These are phyloP conservation scores for Eupithecia pulchellata DNA, from an alignment of 2,888 invertebrate genomes.

Conservation along the genomic window DNA sequence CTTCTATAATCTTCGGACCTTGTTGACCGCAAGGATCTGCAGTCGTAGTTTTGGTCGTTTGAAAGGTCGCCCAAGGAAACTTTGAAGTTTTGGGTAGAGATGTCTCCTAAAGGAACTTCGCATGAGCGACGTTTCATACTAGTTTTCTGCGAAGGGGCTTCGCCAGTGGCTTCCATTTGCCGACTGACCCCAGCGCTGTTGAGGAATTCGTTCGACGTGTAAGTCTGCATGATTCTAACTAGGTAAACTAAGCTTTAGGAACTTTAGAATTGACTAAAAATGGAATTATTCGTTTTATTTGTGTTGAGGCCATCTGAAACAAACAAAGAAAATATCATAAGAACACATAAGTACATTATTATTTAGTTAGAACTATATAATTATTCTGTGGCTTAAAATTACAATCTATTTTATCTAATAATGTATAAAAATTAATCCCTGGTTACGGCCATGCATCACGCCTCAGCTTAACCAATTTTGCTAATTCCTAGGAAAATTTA, in stretches of 20 bases:
- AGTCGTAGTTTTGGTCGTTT: conserved; percentile 70
- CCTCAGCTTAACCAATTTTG: too few species aligned
- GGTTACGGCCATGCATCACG: too few species aligned
- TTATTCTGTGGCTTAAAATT: too few species aligned
- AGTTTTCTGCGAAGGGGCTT: conserved; percentile 77
- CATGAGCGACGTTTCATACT: conserved; percentile 80
- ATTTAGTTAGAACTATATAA: too few species aligned
- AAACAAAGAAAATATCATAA: conserved; percentile 53
- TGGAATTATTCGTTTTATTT: conserved; percentile 76
- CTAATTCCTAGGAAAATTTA: too few species aligned
- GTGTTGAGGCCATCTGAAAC: conserved; percentile 71
- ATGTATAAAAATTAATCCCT: too few species aligned
- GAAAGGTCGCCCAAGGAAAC: conserved; percentile 78
- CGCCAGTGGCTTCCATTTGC: conserved; percentile 81
- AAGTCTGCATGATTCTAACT: conserved; percentile 69
- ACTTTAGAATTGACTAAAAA: conserved; percentile 77
- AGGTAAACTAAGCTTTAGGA: conserved; percentile 65
- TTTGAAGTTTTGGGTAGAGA: conserved; percentile 78
- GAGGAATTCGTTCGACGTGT: conserved; percentile 78
- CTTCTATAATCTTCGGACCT: conserved; percentile 73
- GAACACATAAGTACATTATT: too few species aligned
- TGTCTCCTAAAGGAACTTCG: conserved; percentile 79
- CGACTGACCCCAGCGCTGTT: conserved; percentile 81
- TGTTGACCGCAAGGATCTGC: conserved; percentile 69
- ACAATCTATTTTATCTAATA: too few species aligned